Percentiles rank a stretch among this genome's conserved stretches.
Conservation (phyloP, 2,113 vertebrate species). For the Ptyas mucosa region DNA sequence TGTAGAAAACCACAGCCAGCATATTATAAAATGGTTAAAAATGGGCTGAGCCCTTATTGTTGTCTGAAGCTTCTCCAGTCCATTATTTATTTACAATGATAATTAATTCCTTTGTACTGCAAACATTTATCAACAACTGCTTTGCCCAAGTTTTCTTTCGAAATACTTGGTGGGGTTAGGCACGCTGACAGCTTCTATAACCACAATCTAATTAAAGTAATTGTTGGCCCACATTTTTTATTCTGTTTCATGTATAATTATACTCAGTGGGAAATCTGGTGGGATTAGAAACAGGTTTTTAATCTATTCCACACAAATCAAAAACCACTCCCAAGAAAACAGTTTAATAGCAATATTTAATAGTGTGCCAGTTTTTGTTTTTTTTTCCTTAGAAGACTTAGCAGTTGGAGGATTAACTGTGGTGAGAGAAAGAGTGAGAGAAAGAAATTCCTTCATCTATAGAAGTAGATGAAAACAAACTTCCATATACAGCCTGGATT, state of each 20-base stretch:
- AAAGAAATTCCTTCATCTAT: constrained; percentile 29
- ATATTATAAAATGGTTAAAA: neutral
- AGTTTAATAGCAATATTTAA: constrained; percentile 69
- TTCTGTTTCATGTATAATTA: constrained; percentile 72
- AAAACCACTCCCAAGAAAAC: constrained; percentile 69
- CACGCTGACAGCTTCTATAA: constrained; percentile 57
- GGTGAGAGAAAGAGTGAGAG: neutral
- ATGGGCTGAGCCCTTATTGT: constrained; percentile 33
- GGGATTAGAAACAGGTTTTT: constrained; percentile 67
- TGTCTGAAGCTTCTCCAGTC: constrained; percentile 25
- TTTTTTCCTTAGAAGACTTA: constrained; percentile 47
- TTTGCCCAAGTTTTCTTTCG: constrained; percentile 31
- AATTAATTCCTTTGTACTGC: constrained; percentile 55
- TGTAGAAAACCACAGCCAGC: constrained; percentile 14
- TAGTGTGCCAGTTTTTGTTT: constrained; percentile 1
- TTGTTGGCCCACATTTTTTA: constrained; percentile 70
- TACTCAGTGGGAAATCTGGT: constrained; percentile 57
- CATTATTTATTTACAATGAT: constrained; percentile 59
- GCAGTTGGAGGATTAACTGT: constrained; percentile 10
- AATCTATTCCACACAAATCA: constrained; percentile 69
- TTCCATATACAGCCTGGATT: neutral
- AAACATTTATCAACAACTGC: constrained; percentile 58
- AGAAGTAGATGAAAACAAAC: neutral
- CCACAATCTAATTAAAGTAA: constrained; percentile 69
- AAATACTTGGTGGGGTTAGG: constrained; percentile 35